These are phyloP conservation scores for Cydia splendana DNA, from an alignment of 1,140 invertebrate genomes.

Conservation along the genomic window DNA sequence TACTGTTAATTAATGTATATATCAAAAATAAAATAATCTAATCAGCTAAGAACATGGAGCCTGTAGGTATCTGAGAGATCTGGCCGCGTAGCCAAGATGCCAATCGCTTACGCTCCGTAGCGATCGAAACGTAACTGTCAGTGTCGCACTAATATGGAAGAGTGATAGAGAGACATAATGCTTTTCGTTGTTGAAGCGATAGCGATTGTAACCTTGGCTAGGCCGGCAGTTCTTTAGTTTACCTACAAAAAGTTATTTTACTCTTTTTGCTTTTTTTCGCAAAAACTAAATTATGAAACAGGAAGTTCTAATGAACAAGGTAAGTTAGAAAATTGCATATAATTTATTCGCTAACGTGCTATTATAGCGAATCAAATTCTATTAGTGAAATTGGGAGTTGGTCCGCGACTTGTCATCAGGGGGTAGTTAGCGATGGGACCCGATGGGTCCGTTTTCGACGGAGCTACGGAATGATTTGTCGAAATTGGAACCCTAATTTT, in stretches of 20 bases:
- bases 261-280: neutral
- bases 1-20: too few species aligned
- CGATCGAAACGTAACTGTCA: too few species aligned
- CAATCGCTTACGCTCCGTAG: too few species aligned
- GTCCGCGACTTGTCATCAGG: conserved; percentile 5
- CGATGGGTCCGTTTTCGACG: neutral
- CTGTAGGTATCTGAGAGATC: too few species aligned
- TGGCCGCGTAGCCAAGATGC: too few species aligned
- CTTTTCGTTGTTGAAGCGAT: too few species aligned
- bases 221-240: too few species aligned
- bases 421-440: conserved; percentile 14
- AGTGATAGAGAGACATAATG: too few species aligned
- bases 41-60: too few species aligned
- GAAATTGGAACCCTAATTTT: neutral
- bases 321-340: neutral
- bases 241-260: neutral
- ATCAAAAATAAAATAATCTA: too few species aligned
- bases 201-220: too few species aligned
- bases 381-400: conserved; percentile 21
- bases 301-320: conserved; percentile 29
- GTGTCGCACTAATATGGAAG: too few species aligned
- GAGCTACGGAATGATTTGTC: neutral
- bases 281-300: neutral
- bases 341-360: conserved; percentile 6
- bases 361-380: conserved; percentile 30